phyloP scores from a whole-genome alignment of 2,888 invertebrate genomes.

The Dermolepida albohirtum region DNA sequence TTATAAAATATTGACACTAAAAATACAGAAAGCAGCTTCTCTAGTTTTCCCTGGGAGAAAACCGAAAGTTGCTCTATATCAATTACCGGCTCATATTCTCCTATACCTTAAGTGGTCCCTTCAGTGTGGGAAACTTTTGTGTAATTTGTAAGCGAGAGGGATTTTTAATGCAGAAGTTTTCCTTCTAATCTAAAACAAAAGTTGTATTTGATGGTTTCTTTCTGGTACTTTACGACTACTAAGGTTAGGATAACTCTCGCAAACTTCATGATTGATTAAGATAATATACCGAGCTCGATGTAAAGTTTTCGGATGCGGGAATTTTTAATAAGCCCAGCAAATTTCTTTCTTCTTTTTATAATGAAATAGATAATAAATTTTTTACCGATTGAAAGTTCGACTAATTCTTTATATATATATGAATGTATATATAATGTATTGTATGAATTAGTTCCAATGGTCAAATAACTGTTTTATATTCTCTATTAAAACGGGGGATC shows the following conservation, averaged over 20 bases:
- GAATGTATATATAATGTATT: no score
- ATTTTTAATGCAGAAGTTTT: constrained; percentile 47
- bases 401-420: no score
- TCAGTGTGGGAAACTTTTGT: constrained; percentile 26
- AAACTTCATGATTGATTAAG: constrained; percentile 43
- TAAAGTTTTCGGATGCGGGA: constrained; percentile 33
- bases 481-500: no score
- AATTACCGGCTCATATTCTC: constrained; percentile 40
- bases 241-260: constrained; percentile 36
- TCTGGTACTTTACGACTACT: constrained; percentile 39
- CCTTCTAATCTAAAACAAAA: constrained; percentile 46
- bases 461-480: no score
- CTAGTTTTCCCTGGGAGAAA: constrained; percentile 2
- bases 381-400: constrained; percentile 3
- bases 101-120: constrained; percentile 33
- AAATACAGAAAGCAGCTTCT: constrained; percentile 8
- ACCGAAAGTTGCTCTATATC: constrained; percentile 39
- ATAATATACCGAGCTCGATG: constrained; percentile 31
- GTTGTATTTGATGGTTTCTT: constrained; percentile 41
- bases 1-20: background rate
- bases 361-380: constrained; percentile 11
- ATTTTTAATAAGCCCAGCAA: constrained; percentile 37
- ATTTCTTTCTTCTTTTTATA: constrained; percentile 20
- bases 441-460: no score
- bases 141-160: constrained; percentile 42